phyloP scores from a whole-genome alignment of 1,140 invertebrate species.

The Pseudomyrmex concolor region DNA sequence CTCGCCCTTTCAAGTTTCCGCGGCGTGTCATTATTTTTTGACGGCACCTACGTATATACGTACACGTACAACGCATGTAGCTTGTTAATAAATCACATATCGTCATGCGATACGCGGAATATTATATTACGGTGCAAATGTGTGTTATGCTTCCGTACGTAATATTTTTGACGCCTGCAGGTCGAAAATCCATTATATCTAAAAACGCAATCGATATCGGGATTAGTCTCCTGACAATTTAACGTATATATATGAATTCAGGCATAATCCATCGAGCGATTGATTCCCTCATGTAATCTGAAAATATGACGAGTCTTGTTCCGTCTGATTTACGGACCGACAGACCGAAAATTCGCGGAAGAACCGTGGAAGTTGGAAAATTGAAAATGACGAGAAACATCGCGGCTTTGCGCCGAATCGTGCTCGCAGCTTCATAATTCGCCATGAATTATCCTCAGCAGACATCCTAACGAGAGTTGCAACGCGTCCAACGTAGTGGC shows the following conservation, averaged over 20 bases:
- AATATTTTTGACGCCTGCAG: constrained; percentile 38
- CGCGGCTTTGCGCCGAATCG: constrained; percentile 61
- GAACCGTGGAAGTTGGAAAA: constrained; percentile 48
- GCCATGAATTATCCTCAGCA: constrained; percentile 70
- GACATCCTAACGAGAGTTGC: constrained; percentile 67
- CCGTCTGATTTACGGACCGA: constrained; percentile 37
- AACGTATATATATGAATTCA: constrained; percentile 23
- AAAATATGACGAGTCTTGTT: constrained; percentile 49
- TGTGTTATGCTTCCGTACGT: not conserved
- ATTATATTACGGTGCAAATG: constrained; percentile 23
- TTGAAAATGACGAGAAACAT: constrained; percentile 61
- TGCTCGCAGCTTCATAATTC: constrained; percentile 64
- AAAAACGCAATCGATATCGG: constrained; percentile 7
- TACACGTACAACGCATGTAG: constrained; percentile 22
- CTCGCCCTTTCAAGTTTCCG: constrained; percentile 60
- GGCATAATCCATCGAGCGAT: constrained; percentile 25
- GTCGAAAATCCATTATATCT: constrained; percentile 23
- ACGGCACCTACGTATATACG: constrained; percentile 40
- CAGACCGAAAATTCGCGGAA: constrained; percentile 56
- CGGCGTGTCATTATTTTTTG: constrained; percentile 59
- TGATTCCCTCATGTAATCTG: constrained; percentile 32
- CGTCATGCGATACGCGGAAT: constrained; percentile 24
- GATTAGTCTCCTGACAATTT: constrained; percentile 26
- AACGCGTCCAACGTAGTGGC: constrained; percentile 62
- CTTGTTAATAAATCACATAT: constrained; percentile 51